A percentile compares a stretch with the other conserved stretches of the same genome.
phyloP scores from a whole-genome alignment of 2,888 invertebrate species.

The Synanthedon vespiformis region DNA sequence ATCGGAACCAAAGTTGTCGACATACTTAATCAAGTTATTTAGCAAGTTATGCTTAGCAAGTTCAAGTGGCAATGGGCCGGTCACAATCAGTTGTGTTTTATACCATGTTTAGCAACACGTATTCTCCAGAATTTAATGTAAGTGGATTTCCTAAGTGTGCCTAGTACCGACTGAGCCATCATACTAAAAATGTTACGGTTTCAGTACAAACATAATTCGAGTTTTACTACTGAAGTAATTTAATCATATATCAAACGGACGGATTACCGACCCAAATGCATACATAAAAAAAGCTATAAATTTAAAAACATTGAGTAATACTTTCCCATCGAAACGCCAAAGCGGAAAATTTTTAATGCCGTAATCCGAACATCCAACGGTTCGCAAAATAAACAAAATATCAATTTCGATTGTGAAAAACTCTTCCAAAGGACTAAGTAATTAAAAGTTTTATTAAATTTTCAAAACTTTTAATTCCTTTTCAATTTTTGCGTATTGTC shows the following conservation, averaged over 20 bases:
- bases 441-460: constrained; percentile 30
- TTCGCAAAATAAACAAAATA: constrained; percentile 2
- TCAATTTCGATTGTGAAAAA: constrained; percentile 15
- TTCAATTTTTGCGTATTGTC: too few relatives aligned
- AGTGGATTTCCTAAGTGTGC: too few relatives aligned
- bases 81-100: too few relatives aligned
- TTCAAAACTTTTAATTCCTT: constrained; percentile 14
- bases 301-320: not conserved
- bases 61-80: too few relatives aligned
- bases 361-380: constrained; percentile 7
- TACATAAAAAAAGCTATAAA: not conserved
- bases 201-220: too few relatives aligned
- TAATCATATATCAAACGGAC: not conserved
- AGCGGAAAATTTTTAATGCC: constrained; percentile 15
- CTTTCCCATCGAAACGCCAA: constrained; percentile 8
- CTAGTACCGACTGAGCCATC: too few relatives aligned
- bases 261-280: not conserved
- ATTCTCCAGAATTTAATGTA: too few relatives aligned
- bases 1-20: too few relatives aligned
- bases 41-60: too few relatives aligned
- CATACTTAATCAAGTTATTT: too few relatives aligned
- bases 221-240: not conserved
- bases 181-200: too few relatives aligned
- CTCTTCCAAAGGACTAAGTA: constrained; percentile 16
- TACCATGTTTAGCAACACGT: too few relatives aligned